Percentiles rank a stretch among this genome's conserved stretches.
Evolutionary conservation across 1,140 invertebrate genomes (phyloP).

Genomic region (Pachyrhynchus sulphureomaculatus): DNA sequence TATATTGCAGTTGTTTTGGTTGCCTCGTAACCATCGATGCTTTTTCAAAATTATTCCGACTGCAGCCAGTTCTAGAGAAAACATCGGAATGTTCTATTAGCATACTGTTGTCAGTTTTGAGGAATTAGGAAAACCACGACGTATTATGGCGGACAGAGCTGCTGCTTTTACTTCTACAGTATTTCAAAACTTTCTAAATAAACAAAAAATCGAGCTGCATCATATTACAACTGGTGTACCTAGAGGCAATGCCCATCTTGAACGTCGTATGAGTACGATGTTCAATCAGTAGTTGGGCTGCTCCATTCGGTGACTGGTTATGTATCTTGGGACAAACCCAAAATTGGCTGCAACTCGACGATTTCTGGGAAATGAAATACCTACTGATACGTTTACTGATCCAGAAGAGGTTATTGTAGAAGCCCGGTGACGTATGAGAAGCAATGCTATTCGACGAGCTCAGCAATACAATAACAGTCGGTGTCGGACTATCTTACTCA

Average conservation of each 20-base stretch:
- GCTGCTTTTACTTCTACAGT: constrained; percentile 7
- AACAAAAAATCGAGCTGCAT: constrained; percentile 16
- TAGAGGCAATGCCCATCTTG: constrained; percentile 24
- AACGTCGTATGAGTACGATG: too few species aligned
- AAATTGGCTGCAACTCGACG: neutral
- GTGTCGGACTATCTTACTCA: neutral
- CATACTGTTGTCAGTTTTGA: neutral
- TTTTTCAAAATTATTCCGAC: neutral
- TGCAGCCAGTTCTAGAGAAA: constrained; percentile 4
- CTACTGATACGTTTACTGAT: too few species aligned
- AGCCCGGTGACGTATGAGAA: neutral
- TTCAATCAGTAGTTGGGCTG: neutral
- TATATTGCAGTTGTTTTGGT: neutral
- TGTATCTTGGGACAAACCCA: neutral
- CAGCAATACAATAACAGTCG: neutral
- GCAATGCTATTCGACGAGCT: neutral
- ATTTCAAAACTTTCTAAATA: constrained; percentile 13
- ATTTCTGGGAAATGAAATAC: neutral
- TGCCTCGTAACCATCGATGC: neutral
- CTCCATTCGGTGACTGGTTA: neutral
- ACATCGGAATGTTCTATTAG: constrained; percentile 8
- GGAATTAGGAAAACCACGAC: constrained; percentile 5
- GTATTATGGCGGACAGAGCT: constrained; percentile 18
- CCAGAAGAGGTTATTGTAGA: neutral
- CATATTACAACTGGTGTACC: constrained; percentile 28